These are phyloP conservation scores for Hippopotamus amphibius DNA, from an alignment of 2,113 vertebrate genomes.

Conservation along the genomic window DNA sequence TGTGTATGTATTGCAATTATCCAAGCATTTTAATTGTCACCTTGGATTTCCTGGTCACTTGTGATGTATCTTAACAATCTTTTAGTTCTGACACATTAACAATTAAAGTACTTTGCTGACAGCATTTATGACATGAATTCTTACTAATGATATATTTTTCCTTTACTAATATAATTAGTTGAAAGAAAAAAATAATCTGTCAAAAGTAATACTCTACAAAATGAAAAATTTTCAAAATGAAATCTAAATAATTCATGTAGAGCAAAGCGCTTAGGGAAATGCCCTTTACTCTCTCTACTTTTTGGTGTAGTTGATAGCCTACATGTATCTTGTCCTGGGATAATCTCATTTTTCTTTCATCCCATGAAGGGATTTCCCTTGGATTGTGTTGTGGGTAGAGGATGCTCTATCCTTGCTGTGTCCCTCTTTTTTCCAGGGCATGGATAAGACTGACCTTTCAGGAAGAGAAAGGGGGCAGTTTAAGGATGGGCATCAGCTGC, in stretches of 20 bases:
- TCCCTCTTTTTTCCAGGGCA: background rate
- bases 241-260: background rate
- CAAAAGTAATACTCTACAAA: background rate
- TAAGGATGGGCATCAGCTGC: background rate
- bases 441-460: background rate
- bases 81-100: background rate
- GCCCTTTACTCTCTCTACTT: fast-evolving
- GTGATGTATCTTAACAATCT: background rate
- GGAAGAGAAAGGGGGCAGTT: background rate
- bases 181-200: background rate
- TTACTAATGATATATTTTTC: conserved; percentile 24
- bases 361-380: background rate
- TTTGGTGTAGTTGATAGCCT: background rate
- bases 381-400: background rate
- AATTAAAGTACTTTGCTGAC: background rate
- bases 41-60: background rate
- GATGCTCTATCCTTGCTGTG: too few species aligned
- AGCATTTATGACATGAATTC: conserved; percentile 13
- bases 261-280: background rate
- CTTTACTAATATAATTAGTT: conserved; percentile 11
- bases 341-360: background rate
- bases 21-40: background rate
- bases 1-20: background rate
- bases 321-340: background rate
- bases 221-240: background rate